Base-by-base conservation (phyloP, 2,797 vertebrate genomes). In the Mormyrus proboscirostris region DNA sequence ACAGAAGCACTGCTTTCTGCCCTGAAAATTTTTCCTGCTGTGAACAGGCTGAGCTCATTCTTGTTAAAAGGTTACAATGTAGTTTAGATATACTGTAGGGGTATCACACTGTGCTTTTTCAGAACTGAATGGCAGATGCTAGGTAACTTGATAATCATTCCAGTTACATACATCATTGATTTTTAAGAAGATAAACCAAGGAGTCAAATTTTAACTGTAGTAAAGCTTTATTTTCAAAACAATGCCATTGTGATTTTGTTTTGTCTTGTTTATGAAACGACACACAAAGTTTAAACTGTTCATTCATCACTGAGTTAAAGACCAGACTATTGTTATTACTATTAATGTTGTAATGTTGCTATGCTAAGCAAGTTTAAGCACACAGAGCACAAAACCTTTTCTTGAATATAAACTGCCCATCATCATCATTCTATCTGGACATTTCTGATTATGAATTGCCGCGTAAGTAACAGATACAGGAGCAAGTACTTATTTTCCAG, bases 201-300 rank as follows among this genome's bases (percentile, higher is more conserved):
- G 29, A 87, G 55, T 57, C 33, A 87, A n/a, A 19, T 87, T 59
- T 87, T 41, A 87, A 59, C 29, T 59, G 51, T 87, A n/a, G 50
- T 8, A 59, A 87, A 87, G 50, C 25, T 87, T 87, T 87, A 87
- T 87, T 87, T 87, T 87, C 86, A 41, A 38, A 94, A 94, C 93
- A 90, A 93, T 95, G 94, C 94, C 94, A 95, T 95, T 92, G 94
- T 57, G 94, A 50, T 95, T 92, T 92, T 92, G 25, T 25, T 33
- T 93, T 94, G 94, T 92, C 89, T 29, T 12, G 12, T 25, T 87
- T 86, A 79, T 89, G 89, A 87, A 95, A 95, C 95, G 49, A 86
- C 49, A 51, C 86, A 87, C 16, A 95, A 92, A 92, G 93, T 93
- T 93, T 94, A 49, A 94, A 94, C 22, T 89, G 90, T 92, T 90